Conservation (phyloP, 2,888 invertebrate species). For the Bhutanitis thaidina region DNA sequence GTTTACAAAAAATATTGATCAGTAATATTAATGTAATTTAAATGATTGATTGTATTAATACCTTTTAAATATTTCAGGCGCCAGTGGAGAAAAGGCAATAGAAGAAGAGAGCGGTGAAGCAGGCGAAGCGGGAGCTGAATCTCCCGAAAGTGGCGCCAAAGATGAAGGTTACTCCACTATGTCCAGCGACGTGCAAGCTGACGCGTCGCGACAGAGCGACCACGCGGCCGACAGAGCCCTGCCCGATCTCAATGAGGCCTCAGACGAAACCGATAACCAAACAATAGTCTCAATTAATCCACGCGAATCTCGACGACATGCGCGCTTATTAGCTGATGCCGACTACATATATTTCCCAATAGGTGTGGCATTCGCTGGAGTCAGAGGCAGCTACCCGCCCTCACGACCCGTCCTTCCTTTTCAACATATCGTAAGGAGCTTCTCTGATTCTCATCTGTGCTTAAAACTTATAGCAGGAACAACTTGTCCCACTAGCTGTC, state of each 20-base stretch:
- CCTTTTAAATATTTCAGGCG: conserved; percentile 42
- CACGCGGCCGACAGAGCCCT: conserved; percentile 78
- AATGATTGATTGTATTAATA: too few relatives aligned
- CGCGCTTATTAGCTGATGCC: conserved; percentile 81
- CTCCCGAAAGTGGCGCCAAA: conserved; percentile 87
- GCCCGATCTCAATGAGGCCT: conserved; percentile 87
- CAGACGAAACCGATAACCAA: conserved; percentile 84
- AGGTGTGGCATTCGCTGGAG: conserved; percentile 81
- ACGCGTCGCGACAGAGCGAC: conserved; percentile 81
- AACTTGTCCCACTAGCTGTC: conserved; percentile 72
- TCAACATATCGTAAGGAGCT: conserved; percentile 86
- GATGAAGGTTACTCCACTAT: conserved; percentile 92
- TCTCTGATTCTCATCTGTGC: conserved; percentile 87
- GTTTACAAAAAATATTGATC: too few relatives aligned
- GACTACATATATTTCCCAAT: conserved; percentile 85
- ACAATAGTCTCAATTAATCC: conserved; percentile 75
- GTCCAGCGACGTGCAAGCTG: conserved; percentile 90
- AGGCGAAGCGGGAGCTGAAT: conserved; percentile 85
- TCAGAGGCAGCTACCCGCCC: conserved; percentile 87
- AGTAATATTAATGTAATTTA: too few relatives aligned
- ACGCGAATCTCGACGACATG: conserved; percentile 72
- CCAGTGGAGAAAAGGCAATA: conserved; percentile 52
- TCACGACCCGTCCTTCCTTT: conserved; percentile 84
- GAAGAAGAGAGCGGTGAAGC: conserved; percentile 75
- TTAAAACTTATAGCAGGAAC: conserved; percentile 83